These are phyloP conservation scores for Zootermopsis nevadensis DNA, from an alignment of 2,888 invertebrate genomes.

Conservation along the genomic window DNA sequence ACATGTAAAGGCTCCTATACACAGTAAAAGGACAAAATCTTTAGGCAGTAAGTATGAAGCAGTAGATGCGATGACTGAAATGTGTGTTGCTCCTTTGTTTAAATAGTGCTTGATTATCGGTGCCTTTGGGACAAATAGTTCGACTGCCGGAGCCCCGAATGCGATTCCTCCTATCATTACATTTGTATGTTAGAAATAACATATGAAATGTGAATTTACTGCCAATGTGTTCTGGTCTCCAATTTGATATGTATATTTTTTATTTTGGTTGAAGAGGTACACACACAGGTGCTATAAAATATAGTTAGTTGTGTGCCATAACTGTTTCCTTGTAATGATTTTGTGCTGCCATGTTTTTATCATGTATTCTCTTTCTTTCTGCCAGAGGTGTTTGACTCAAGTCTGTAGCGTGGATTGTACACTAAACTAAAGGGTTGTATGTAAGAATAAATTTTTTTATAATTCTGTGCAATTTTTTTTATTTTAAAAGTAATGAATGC, in stretches of 20 bases:
- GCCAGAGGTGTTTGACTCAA: constrained; percentile 13
- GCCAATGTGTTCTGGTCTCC: constrained; percentile 46
- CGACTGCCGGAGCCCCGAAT: constrained; percentile 40
- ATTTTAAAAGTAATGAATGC: constrained; percentile 1
- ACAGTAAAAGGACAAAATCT: not conserved
- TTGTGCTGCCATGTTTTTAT: constrained; percentile 34
- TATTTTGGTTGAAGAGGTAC: constrained; percentile 46
- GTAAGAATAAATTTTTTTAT: constrained; percentile 12
- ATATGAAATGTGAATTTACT: constrained; percentile 33
- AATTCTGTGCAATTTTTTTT: constrained; percentile 30
- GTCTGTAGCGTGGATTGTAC: constrained; percentile 3
- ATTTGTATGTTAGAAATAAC: constrained; percentile 14
- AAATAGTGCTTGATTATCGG: constrained; percentile 6
- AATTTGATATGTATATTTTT: constrained; percentile 38
- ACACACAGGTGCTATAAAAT: constrained; percentile 51
- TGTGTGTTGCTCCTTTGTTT: not conserved
- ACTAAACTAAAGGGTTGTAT: constrained; percentile 6
- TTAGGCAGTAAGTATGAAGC: not conserved
- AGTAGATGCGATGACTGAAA: not conserved
- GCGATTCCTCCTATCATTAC: constrained; percentile 17
- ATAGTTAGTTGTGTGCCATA: constrained; percentile 52
- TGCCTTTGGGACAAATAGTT: constrained; percentile 11
- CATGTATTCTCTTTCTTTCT: constrained; percentile 16
- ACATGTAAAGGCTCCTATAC: not conserved
- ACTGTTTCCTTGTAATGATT: constrained; percentile 28